These are phyloP conservation scores for Euschistus heros DNA, from an alignment of 1,140 invertebrate species.

Conservation along the genomic window DNA sequence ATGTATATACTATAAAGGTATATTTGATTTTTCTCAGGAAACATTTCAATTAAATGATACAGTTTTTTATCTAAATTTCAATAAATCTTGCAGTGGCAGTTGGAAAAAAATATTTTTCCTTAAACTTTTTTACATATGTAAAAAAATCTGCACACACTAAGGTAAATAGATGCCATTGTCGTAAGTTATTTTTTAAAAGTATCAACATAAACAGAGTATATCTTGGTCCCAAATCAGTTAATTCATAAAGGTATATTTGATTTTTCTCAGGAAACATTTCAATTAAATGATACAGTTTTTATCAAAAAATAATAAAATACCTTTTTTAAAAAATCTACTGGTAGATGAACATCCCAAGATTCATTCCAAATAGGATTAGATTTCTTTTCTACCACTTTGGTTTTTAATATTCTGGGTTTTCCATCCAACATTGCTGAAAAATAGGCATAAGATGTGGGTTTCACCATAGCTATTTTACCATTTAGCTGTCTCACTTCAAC, in stretches of 20 bases:
- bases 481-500: background rate
- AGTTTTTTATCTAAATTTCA: too few relatives aligned
- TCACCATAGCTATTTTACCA: conserved; percentile 6
- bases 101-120: too few relatives aligned
- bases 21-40: background rate
- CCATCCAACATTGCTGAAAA: conserved; percentile 4
- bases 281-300: background rate
- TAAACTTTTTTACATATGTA: too few relatives aligned
- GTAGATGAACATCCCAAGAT: conserved; percentile 14
- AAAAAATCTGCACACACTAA: too few relatives aligned
- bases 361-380: conserved; percentile 14
- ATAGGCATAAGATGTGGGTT: conserved; percentile 5
- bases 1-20: background rate
- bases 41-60: background rate
- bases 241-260: background rate
- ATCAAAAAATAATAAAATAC: background rate
- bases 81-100: too few relatives aligned
- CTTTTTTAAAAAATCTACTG: conserved; percentile 10
- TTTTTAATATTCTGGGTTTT: background rate
- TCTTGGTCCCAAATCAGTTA: too few relatives aligned
- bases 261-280: background rate
- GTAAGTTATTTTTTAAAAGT: too few relatives aligned
- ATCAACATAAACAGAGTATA: too few relatives aligned
- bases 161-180: too few relatives aligned
- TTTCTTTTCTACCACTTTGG: conserved; percentile 1